These are phyloP conservation scores for Phaetusa simplex DNA, from an alignment of 2,113 vertebrate genomes.

Conservation along the genomic window DNA sequence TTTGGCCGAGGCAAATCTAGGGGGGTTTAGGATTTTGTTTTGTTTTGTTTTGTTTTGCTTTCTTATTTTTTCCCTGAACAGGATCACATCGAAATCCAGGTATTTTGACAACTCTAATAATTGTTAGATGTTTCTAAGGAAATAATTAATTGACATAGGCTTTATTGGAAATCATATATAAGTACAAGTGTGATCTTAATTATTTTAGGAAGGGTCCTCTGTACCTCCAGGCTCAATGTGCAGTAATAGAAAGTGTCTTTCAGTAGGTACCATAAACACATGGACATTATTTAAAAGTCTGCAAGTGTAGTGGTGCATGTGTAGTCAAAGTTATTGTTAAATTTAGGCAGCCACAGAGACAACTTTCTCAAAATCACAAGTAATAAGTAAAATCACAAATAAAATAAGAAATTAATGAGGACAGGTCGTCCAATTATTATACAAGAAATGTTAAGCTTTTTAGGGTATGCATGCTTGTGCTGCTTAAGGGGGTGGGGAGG, in stretches of 20 bases:
- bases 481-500: neutral
- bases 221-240: neutral
- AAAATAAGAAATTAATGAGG: neutral
- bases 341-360: neutral
- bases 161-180: neutral
- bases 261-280: neutral
- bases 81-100: neutral
- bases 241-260: neutral
- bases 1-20: neutral
- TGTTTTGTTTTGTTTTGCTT: too few relatives aligned
- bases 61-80: neutral
- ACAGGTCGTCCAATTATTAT: neutral
- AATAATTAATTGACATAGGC: neutral
- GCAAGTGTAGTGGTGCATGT: neutral
- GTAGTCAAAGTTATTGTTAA: neutral
- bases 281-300: neutral
- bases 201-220: neutral
- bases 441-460: neutral
- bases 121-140: neutral
- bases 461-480: neutral
- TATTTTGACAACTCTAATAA: neutral
- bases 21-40: accelerated
- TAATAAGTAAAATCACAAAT: neutral
- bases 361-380: neutral
- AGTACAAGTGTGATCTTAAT: neutral